A percentile compares a stretch with the other conserved stretches of the same genome.
Evolutionary conservation across 2,113 vertebrate species (phyloP).

Genomic region (Coptodon rendalli): DNA sequence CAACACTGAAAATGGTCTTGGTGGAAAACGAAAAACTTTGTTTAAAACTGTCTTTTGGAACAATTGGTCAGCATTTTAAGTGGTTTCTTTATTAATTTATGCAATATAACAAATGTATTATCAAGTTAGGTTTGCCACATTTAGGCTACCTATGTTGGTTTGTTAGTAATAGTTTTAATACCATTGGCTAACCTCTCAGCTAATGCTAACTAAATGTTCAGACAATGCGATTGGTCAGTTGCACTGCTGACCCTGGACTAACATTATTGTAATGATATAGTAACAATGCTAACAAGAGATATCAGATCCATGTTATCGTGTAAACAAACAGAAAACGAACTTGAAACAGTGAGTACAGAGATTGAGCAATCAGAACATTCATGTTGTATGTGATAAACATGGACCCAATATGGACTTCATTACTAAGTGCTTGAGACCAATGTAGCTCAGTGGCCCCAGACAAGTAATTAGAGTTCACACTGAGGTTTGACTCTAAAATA

Average conservation of each 20-base stretch:
- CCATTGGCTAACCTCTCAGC: not conserved
- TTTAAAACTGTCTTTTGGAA: not conserved
- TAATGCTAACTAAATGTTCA: not conserved
- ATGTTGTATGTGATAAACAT: slow-evolving; percentile 44
- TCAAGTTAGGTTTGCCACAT: not conserved
- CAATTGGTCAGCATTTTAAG: not conserved
- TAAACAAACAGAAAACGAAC: not conserved
- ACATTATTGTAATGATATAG: not conserved
- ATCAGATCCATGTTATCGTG: not conserved
- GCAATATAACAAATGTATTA: too few species aligned
- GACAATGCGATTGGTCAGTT: not conserved
- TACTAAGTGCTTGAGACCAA: slow-evolving; percentile 50
- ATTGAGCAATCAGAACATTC: not conserved
- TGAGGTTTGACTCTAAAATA: slow-evolving; percentile 71
- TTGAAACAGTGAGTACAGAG: not conserved
- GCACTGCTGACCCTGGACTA: accelerated
- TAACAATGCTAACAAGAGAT: not conserved
- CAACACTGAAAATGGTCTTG: not conserved
- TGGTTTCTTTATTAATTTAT: not conserved
- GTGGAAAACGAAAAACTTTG: not conserved
- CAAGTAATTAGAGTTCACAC: slow-evolving; percentile 69
- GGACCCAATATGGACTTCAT: slow-evolving; percentile 50
- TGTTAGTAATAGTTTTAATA: not conserved
- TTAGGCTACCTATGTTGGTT: not conserved
- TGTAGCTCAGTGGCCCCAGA: slow-evolving; percentile 50